A percentile compares a stretch with the other conserved stretches of the same genome.
These are phyloP conservation scores for Hemibagrus guttatus DNA, from an alignment of 2,797 vertebrate genomes.

Conservation along the genomic window DNA sequence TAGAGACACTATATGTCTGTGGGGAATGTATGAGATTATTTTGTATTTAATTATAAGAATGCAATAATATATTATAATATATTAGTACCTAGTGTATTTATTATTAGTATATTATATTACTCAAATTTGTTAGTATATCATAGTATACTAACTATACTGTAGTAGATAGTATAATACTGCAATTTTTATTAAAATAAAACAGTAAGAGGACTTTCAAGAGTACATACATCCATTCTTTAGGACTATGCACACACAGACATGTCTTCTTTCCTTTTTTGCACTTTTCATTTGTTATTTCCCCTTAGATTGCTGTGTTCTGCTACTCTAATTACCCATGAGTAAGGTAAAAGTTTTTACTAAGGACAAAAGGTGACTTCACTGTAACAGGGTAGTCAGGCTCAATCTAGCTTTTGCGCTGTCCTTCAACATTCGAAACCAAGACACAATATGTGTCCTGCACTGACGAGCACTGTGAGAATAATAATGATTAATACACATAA, in stretches of 20 bases:
- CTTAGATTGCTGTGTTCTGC: background rate
- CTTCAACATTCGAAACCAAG: background rate
- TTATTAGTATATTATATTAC: no score
- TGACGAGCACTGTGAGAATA: background rate
- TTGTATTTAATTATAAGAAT: background rate
- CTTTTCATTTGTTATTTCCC: constrained; percentile 13
- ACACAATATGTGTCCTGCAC: background rate
- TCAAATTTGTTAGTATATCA: no score
- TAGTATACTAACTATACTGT: no score
- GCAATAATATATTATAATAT: background rate
- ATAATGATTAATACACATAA: constrained; percentile 35
- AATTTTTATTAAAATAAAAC: background rate
- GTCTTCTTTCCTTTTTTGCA: background rate
- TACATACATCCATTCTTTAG: background rate
- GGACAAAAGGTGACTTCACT: background rate
- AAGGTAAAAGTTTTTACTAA: constrained; percentile 1
- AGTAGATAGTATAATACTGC: no score
- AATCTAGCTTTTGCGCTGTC: background rate
- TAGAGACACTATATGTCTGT: background rate
- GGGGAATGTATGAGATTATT: background rate
- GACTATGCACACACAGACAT: background rate
- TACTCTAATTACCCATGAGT: constrained; percentile 18
- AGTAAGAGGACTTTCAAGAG: background rate
- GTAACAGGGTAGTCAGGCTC: background rate
- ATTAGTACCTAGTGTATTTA: no score